Base-by-base conservation (phyloP, 2,113 vertebrate species). In the Shinisaurus crocodilurus region DNA sequence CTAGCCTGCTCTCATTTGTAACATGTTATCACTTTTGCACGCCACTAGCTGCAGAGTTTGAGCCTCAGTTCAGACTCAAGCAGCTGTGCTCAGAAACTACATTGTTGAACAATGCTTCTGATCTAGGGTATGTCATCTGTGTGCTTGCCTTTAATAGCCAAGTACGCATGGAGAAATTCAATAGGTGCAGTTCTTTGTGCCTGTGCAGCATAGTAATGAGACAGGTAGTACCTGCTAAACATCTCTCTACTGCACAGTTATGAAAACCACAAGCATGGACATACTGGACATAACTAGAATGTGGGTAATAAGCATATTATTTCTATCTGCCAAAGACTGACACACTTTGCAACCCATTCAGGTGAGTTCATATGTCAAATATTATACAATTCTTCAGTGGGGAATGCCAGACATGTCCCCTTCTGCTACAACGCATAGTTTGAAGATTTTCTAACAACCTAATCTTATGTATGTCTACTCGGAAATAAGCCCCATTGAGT, bases 31-130 rank as follows among this genome's bases (percentile, higher is more conserved):
- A 69, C 29, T 34, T 85, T 70, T 70, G 29, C 65, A 70, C 34
- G 43, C 12, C n/a, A 63, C 3, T 7, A 48, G 27, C 27, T 85
- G 60, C 34, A 76, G 48, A 57, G 13, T 40, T 16, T 43, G 27
- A 74, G 7, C 50, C 27, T 74, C 90, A 65, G 2, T n/a, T 80
- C 57, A 72, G 43, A 20, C 34, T 88, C 77, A 90, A 91, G 70
- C 37, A 0, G 0, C 3, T 1, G 70, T 16, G 18, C 25, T 45
- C 2, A 40, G 63, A 48, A 81, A 60, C 13, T 40, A 60, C 63
- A 45, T 43, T 48, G 63, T 4, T 79, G 18, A n/a, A 67, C 16
- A 80, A 34, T 80, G 43, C 40, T 67, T 65, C 43, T 67, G n/a
- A 87, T 48, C 29, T 15, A 48, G 43, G 7, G 5, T 48, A 12